Base-by-base conservation (phyloP, 2,888 invertebrate genomes). In the Empis livida region DNA sequence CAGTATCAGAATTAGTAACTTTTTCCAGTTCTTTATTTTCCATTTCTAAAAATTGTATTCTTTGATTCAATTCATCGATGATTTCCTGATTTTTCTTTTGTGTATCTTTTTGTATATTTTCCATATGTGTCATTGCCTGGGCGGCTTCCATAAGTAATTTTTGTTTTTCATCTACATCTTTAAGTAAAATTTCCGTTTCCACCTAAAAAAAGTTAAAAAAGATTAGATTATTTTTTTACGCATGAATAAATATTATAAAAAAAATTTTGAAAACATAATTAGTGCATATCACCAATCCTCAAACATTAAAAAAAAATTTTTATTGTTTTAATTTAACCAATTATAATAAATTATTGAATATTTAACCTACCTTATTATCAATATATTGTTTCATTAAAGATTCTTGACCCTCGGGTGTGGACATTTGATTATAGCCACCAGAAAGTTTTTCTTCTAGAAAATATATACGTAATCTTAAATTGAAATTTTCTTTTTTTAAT, bases 401-500 rank as follows among this genome's bases (percentile, higher is more conserved):
- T 10, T 66, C 66, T n/a, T 57, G 55, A 8, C 60, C 54, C 43
- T 59, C 59, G 5, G 55, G 47, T 20, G 53, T 52, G 41, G 54
- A 55, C 10, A 54, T 48, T 10, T 60, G 59, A 32, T 61, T 57
- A 44, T 60, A 74, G 61, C 40, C 65, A 82, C 78, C 61, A 79
- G 80, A 60, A 51, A 62, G 58, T 51, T 59, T 62, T 67, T 93
- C 91, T 66, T 94, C 92, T 52, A 93, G 73, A 64, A 92, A 89
- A 70, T 89, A 94, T 58, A 95, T 85, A 46, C 92, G 76, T 57
- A 94, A 71, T 69, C 93, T 94, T 16, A 95, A 72, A 68, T 89
- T 85, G 62, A 94, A 95, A 67, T 94, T 95, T 67, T 94, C 94
- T 65, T 91, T 92, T 55, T 84, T 81, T 52, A 94, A 70, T 42